Percentiles rank a stretch among this genome's conserved stretches.
Conservation (phyloP, 1,140 invertebrate species). For the Cydia splendana region DNA sequence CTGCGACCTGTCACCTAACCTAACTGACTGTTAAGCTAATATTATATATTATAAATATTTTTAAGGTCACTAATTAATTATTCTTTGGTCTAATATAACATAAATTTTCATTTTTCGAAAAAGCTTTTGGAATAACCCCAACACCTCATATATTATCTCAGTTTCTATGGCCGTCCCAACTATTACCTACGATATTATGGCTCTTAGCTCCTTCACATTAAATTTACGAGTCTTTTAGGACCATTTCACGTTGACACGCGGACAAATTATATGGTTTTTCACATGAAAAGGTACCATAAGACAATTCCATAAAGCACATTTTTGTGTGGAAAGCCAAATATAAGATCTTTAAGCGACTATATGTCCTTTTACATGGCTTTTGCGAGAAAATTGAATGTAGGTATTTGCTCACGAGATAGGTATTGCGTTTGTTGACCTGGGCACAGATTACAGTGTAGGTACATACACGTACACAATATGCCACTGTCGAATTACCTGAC, state of each 20-base stretch:
- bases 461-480: not conserved
- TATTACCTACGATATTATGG: not conserved
- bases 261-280: not conserved
- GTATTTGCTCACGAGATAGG: not conserved
- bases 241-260: not conserved
- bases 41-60: too few species aligned
- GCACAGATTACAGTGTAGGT: not conserved
- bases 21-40: too few species aligned
- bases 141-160: too few species aligned
- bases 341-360: not conserved
- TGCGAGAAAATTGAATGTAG: conserved; percentile 8
- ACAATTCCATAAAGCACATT: too few species aligned
- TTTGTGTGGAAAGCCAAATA: not conserved
- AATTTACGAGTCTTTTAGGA: not conserved
- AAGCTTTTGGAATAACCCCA: too few species aligned
- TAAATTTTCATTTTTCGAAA: too few species aligned
- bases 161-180: not conserved
- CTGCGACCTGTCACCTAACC: too few species aligned
- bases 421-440: not conserved
- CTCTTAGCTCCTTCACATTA: not conserved
- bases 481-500: not conserved
- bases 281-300: not conserved
- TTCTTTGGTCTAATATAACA: too few species aligned
- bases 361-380: not conserved
- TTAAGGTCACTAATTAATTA: too few species aligned